Base-by-base conservation (phyloP, 2,113 vertebrate genomes). In the Australoheros scitulus region DNA sequence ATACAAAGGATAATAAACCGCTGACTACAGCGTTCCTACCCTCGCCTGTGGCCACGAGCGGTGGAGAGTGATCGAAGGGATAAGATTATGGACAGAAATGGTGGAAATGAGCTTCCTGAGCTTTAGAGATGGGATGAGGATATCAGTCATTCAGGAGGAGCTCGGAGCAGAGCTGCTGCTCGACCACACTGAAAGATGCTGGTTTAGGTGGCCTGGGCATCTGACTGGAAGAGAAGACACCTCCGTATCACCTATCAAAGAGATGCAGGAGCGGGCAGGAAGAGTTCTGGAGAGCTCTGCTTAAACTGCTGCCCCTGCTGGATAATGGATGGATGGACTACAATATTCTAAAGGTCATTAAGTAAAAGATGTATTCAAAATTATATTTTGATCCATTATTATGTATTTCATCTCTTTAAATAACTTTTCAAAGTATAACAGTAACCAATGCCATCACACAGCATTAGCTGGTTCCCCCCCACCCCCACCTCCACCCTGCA, bases 261-360 rank as follows among this genome's bases (percentile, higher is more conserved):
- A 47, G 13, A 5, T 47, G 7, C 50, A 52, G 50, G 14, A 17
- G 47, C 5, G 2, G 7, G 15, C 6, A 17, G 6, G 6, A 18
- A 20, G 50, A 20, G 5, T 2, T 43, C n/a, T 43, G 38, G 36
- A 2, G 36, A 65, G 0, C 38, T 47, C 22, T 26, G 63, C 38
- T 68, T 47, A 47, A 18, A 6, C 59, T 29, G 7, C 3, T 0
- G 36, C 7, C 18, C 1, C 61, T 64, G 61, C 7, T 20, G 41
- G 63, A 65, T 43, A 43, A n/a, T 18, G 63, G 36, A 64, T 0
- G 38, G 22, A 34, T 0, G 10, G 61, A 70, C 1, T 68, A 2
- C 43, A 68, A 26, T 6, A 13, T 47, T 0, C 43, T 15, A 5
- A 13, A 47, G 63, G 24, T 38, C 0, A 0, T 68, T 26, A 26